Conservation (phyloP, 2,797 vertebrate species). For the Brotula barbata region DNA sequence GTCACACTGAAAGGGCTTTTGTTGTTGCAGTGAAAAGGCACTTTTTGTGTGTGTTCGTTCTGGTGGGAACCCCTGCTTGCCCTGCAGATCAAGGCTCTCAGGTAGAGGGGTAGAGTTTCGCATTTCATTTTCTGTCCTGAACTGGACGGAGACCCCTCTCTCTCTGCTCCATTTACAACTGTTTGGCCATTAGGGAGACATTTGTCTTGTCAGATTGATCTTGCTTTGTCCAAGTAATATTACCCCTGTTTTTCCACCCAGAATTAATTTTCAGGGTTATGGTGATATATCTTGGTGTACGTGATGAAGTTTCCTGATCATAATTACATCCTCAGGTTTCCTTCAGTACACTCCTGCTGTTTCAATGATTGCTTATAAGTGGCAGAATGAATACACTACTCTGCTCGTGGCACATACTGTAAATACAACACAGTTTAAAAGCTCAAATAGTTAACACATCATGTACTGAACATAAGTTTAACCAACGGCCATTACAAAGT, state of each 20-base stretch:
- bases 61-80: constrained; percentile 53
- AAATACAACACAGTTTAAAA: no score
- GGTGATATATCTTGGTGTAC: constrained; percentile 22
- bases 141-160: constrained; percentile 18
- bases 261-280: constrained; percentile 23
- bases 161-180: constrained; percentile 35
- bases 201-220: constrained; percentile 34
- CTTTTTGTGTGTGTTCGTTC: constrained; percentile 26
- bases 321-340: constrained; percentile 11
- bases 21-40: constrained; percentile 59
- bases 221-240: constrained; percentile 36
- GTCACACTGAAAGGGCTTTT: constrained; percentile 58
- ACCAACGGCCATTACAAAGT: no score
- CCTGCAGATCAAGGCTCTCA: constrained; percentile 55
- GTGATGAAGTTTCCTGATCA: constrained; percentile 11
- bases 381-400: no score
- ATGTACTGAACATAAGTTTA: no score
- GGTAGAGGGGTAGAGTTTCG: constrained; percentile 60
- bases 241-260: constrained; percentile 41
- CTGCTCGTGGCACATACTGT: no score
- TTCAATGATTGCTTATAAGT: no score
- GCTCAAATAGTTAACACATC: no score
- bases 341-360: constrained; percentile 17
- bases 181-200: constrained; percentile 20
- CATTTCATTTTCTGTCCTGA: constrained; percentile 33